A percentile compares a stretch with the other conserved stretches of the same genome.
Conservation (phyloP, 1,140 invertebrate genomes). For the Caenorhabditis elegans region DNA sequence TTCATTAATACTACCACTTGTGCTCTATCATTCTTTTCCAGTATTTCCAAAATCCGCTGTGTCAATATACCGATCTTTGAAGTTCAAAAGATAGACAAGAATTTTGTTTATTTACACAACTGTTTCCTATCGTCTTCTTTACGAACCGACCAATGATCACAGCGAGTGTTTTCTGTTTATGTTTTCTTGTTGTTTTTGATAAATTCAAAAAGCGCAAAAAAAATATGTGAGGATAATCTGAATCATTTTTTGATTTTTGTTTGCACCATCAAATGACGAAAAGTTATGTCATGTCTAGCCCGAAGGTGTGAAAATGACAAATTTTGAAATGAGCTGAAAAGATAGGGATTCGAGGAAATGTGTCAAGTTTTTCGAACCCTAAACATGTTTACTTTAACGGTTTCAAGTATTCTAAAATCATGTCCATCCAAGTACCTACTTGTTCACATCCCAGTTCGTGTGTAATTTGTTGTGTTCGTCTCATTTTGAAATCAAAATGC, state of each 20-base stretch:
- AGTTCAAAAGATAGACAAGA: slow-evolving; percentile 4
- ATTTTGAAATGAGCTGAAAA: too few species aligned
- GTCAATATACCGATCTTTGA: background rate
- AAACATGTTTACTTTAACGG: background rate
- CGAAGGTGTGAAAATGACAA: too few species aligned
- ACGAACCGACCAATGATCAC: background rate
- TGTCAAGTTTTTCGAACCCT: too few species aligned
- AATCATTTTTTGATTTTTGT: too few species aligned
- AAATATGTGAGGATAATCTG: too few species aligned
- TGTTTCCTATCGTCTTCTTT: background rate
- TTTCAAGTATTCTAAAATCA: background rate
- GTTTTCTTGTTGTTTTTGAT: background rate
- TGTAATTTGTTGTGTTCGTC: background rate
- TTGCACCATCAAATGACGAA: too few species aligned
- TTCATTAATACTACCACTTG: too few species aligned
- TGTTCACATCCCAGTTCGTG: background rate
- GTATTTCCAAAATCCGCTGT: background rate
- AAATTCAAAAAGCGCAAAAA: too few species aligned
- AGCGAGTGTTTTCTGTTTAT: background rate
- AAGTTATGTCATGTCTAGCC: too few species aligned
- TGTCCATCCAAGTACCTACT: slow-evolving; percentile 13
- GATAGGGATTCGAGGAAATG: too few species aligned
- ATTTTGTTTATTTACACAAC: slow-evolving; percentile 18
- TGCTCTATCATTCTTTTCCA: too few species aligned
- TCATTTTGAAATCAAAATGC: background rate